Evolutionary conservation across 1,140 invertebrate genomes (phyloP), one percentile per base, ranked within the genome.

Genomic region (Uloborus diversus): DNA sequence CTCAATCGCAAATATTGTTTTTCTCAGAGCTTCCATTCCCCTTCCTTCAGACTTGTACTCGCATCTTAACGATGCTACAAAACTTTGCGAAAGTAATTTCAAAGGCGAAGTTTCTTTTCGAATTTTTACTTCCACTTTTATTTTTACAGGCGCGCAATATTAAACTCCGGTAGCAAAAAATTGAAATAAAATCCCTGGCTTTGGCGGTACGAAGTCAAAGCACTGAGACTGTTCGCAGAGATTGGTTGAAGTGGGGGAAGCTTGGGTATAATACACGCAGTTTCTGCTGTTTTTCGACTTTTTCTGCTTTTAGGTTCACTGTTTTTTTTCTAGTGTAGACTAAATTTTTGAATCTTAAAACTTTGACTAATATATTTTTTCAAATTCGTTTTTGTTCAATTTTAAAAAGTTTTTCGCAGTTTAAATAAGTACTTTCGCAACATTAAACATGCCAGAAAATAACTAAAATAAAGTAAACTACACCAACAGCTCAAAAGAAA

Each of bases 31-130:
- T 61, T 51, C 42, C 49, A 51, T 75, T 51, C 37, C 42, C 51
- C 47, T 47, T 30, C 51, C 47, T 47, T 64, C 35, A 64, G 37
- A 62, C 71, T 73, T 73, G 69, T 73, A 61, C 59, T 51, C 57
- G 42, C 30, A 75, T 75, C 71, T 75, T 75, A 75, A 75, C 71
- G 71, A 75, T 75, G 62, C 53, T 75, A 42, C 59, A 42, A 75
- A 69, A 75, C 59, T 59, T 75, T 75, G 59, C 57, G 35, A 64
- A 75, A 75, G 59, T 61, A 61, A 61, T 75, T 75, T 64, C 59
- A 25, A 32, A 64, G 71, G 57, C 42, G 64, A 75, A 64, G 57
- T 75, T 75, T 64, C 37, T 49, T 62, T 75, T 71, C 30, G 57
- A 57, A 51, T 51, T 75, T 28, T 59, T n/a, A 62, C 30, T 7